Percentiles rank a stretch among this genome's conserved stretches.
These are phyloP conservation scores for Athripsodes cinereus DNA, from an alignment of 2,888 invertebrate genomes.

Conservation along the genomic window DNA sequence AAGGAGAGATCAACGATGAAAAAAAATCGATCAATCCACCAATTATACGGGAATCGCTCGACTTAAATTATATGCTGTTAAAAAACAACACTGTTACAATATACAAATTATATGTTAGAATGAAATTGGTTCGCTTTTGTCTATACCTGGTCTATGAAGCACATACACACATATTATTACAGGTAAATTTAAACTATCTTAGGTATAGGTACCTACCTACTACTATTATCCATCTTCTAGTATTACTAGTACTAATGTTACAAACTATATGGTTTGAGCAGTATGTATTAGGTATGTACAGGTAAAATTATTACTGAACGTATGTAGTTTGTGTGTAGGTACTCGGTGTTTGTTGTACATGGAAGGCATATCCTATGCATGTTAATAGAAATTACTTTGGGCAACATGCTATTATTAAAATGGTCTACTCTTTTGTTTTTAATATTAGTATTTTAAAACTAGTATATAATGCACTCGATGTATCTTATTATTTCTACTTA, in stretches of 20 bases:
- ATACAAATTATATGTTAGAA: slow-evolving; percentile 26
- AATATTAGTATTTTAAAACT: background rate
- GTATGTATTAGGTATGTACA: background rate
- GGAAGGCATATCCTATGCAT: slow-evolving; percentile 17
- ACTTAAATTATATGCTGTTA: slow-evolving; percentile 27
- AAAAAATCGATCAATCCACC: slow-evolving; percentile 24
- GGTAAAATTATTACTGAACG: background rate
- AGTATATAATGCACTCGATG: too few species aligned
- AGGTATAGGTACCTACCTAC: background rate
- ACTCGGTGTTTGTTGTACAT: background rate
- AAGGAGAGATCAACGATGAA: background rate
- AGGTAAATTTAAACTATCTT: too few species aligned
- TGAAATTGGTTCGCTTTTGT: slow-evolving; percentile 25
- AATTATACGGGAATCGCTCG: slow-evolving; percentile 26
- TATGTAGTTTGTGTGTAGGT: background rate
- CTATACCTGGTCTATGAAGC: too few species aligned
- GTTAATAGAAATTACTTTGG: slow-evolving; percentile 26
- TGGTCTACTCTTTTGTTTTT: slow-evolving; percentile 15
- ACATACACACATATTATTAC: too few species aligned
- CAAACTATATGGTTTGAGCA: background rate
- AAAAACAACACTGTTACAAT: slow-evolving; percentile 27
- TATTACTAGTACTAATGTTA: background rate
- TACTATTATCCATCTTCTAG: background rate
- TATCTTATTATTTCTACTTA: too few species aligned
- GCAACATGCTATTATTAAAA: slow-evolving; percentile 24